Evolutionary conservation across 23 tunicate genomes (phyloP).

Genomic region (Ascidia mentula): DNA sequence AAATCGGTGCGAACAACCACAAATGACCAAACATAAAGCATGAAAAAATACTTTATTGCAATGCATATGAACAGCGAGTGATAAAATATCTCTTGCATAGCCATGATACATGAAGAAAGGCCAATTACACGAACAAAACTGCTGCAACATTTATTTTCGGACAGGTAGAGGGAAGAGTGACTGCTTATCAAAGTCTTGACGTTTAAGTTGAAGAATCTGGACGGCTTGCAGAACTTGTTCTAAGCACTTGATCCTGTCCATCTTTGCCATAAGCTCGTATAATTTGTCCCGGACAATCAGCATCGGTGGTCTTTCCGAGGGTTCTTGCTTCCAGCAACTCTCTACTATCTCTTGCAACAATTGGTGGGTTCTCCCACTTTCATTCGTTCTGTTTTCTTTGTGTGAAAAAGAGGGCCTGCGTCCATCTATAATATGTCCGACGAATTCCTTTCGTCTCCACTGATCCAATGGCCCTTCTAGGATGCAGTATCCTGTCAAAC

Average conservation of each 20-base stretch:
- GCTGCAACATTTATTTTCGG: not conserved
- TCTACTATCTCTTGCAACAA: not conserved
- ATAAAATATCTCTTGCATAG: no score
- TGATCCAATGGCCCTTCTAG: not conserved
- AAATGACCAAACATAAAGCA: no score
- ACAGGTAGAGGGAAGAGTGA: not conserved
- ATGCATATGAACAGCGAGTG: no score
- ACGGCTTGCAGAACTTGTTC: not conserved
- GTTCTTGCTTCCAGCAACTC: not conserved
- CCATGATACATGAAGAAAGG: no score
- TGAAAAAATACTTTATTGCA: no score
- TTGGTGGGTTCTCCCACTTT: not conserved
- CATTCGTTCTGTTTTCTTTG: not conserved
- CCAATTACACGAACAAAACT: no score
- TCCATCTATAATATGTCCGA: not conserved
- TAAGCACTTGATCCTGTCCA: not conserved
- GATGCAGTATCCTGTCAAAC: conserved; percentile 15
- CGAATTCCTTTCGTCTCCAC: not conserved
- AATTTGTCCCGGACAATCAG: not conserved
- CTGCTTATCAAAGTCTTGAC: not conserved
- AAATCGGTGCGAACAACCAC: no score
- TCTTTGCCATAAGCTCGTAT: not conserved
- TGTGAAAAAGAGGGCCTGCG: not conserved
- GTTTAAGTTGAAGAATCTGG: not conserved
- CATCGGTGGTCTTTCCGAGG: not conserved